Base-by-base conservation (phyloP, 1,140 invertebrate species). In the Brachystomella parvula region DNA sequence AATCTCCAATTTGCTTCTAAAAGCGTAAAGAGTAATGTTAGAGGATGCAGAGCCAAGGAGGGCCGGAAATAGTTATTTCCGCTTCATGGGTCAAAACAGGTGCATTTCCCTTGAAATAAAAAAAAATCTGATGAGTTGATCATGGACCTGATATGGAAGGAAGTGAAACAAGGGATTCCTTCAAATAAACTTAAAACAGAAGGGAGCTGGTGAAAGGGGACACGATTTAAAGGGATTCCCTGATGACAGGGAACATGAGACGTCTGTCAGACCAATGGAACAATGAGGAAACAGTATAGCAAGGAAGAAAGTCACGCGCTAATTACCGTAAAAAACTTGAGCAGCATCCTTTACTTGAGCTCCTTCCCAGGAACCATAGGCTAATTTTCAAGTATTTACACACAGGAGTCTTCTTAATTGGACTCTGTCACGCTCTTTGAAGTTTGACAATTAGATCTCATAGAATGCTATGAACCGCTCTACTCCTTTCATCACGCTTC, bases 41-140 rank as follows among this genome's bases (percentile, higher is more conserved):
- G n/a, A n/a, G n/a, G n/a, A n/a, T 44, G n/a, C 9, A n/a, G 39
- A 44, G 39, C 9, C 39, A 44, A 44, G 39, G 39, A 44, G 39
- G 39, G n/a, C 49, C 49, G 49, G 49, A 53, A 53, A 53, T 53
- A 53, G 49, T 53, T 53, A 53, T 53, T 53, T 53, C 49, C 49
- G 49, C 49, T 53, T 53, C 49, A 53, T 53, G 49, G 49, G 49
- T 53, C 49, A 53, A 53, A 53, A 53, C 12, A 53, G n/a, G n/a
- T 17, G 49, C 49, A 53, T 6, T 53, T 53, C 24, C 49, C 49
- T 53, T 53, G 49, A 24, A 53, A 53, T 15, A 15, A 53, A 12
- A 24, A 19, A 6, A 15, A 6, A 53, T n/a, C 12, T 6, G 49
- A 53, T 24, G 24, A 26, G 49, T n/a, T n/a, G n/a, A 24, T 6